Evolutionary conservation across 1,140 invertebrate genomes (phyloP).

Genomic region (Acromyrmex echinatior): DNA sequence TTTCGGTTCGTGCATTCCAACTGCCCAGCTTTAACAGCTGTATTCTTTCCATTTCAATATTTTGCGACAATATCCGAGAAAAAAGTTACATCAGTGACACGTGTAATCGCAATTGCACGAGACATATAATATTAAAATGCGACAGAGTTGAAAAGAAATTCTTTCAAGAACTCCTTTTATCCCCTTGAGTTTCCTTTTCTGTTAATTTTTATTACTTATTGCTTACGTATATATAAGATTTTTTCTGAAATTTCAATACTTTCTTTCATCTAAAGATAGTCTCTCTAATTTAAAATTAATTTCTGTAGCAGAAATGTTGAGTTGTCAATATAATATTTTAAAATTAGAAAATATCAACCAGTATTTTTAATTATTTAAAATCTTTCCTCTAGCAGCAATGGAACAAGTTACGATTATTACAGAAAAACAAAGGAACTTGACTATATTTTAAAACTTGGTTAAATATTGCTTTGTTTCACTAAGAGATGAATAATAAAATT

Average conservation of each 20-base stretch:
- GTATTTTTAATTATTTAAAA: not conserved
- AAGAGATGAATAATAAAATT: conserved; percentile 12
- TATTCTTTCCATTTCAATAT: conserved; percentile 37
- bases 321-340: not conserved
- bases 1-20: conserved; percentile 55
- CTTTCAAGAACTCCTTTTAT: not conserved
- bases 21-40: conserved; percentile 45
- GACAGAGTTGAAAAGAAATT: not conserved
- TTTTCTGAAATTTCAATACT: not conserved
- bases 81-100: not conserved
- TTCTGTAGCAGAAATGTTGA: not conserved
- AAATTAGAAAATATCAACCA: not conserved
- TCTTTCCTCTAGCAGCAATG: not conserved
- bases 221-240: not conserved
- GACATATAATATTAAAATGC: not conserved
- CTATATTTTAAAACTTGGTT: not conserved
- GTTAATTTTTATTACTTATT: not conserved
- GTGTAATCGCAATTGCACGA: not conserved
- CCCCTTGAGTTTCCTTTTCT: not conserved
- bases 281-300: not conserved
- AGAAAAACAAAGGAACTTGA: not conserved
- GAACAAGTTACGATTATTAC: not conserved
- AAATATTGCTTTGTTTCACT: conserved; percentile 6
- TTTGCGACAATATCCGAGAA: not conserved
- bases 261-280: not conserved